Conservation (phyloP, 1,140 invertebrate genomes). For the Drosophila baimaii region DNA sequence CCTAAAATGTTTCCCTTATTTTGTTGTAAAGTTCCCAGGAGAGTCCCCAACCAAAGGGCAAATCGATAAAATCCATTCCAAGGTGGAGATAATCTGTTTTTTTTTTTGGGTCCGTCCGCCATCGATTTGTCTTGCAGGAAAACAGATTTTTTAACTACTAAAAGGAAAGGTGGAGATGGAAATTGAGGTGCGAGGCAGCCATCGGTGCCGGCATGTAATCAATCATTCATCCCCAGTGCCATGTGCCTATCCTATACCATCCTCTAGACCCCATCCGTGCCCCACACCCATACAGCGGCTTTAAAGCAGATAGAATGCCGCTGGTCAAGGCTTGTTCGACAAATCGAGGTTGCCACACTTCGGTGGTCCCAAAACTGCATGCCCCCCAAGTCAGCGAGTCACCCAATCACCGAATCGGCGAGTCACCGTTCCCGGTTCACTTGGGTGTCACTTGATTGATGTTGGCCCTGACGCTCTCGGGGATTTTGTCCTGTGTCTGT, state of each 20-base stretch:
- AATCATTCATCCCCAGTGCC: conserved; percentile 30
- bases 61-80: conserved; percentile 15
- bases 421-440: conserved; percentile 25
- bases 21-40: no score
- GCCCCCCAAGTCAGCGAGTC: background rate
- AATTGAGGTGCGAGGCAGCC: no score
- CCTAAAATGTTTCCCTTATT: background rate
- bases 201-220: conserved; percentile 36
- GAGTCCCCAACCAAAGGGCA: background rate
- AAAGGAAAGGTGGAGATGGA: background rate
- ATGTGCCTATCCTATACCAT: background rate
- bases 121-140: conserved; percentile 46
- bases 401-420: conserved; percentile 13
- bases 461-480: conserved; percentile 5
- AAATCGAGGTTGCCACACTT: conserved; percentile 3
- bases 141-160: conserved; percentile 27
- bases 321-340: conserved; percentile 1
- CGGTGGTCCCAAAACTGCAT: conserved; percentile 4
- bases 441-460: conserved; percentile 42
- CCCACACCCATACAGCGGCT: conserved; percentile 9
- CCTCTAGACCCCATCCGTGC: background rate
- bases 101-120: conserved; percentile 13
- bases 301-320: conserved; percentile 25
- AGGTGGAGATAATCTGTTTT: conserved; percentile 25
- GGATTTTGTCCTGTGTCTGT: background rate